phyloP scores from a whole-genome alignment of 2,113 vertebrate genomes.

The Aramus guarauna region DNA sequence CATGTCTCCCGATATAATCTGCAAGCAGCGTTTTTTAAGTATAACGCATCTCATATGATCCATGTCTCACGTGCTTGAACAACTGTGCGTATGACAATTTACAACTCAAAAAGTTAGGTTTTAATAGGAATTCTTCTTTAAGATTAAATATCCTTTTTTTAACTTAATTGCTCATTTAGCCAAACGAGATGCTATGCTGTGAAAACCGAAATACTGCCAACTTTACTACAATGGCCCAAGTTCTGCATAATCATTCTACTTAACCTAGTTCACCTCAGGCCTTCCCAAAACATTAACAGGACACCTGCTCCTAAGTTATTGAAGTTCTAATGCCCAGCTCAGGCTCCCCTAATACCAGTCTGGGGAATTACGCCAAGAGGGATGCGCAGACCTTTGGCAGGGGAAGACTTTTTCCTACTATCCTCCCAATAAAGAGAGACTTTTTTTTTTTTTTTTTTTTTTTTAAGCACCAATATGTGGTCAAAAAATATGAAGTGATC shows the following conservation, averaged over 20 bases:
- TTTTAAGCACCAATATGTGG: neutral
- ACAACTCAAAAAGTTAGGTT: neutral
- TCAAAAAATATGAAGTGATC: neutral
- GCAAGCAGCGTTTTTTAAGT: neutral
- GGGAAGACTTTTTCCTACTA: neutral
- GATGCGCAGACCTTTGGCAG: accelerated
- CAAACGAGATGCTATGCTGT: neutral
- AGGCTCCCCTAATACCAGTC: neutral
- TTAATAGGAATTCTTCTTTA: neutral
- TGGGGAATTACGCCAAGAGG: accelerated
- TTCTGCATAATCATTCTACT: neutral
- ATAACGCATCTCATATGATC: neutral
- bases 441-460: too few species aligned
- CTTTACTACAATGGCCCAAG: neutral
- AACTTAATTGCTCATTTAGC: neutral
- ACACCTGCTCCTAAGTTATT: neutral
- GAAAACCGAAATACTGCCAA: neutral
- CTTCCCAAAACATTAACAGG: neutral
- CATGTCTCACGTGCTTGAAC: neutral
- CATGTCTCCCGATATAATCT: accelerated
- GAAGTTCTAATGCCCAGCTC: neutral
- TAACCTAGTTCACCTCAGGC: neutral
- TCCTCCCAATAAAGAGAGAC: too few species aligned
- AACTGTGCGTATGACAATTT: accelerated
- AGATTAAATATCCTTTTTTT: neutral